phyloP scores from a whole-genome alignment of 1,140 invertebrate species.

The Pogonus chalceus region DNA sequence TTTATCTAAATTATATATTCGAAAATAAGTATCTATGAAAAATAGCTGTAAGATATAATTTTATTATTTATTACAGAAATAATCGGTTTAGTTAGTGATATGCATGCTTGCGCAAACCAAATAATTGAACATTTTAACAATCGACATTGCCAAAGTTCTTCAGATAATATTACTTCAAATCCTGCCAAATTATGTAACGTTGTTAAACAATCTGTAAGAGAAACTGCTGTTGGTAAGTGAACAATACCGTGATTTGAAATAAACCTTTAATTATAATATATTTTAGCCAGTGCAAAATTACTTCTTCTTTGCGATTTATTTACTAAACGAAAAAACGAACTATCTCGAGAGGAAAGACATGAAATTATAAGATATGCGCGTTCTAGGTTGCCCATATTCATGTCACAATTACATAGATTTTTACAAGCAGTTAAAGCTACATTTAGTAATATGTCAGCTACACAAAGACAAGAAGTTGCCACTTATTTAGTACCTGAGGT shows the following conservation, averaged over 20 bases:
- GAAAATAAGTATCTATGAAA: not conserved
- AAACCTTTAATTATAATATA: no score
- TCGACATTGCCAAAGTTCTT: constrained; percentile 17
- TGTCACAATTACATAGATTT: constrained; percentile 48
- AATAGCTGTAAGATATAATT: not conserved
- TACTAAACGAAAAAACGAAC: constrained; percentile 42
- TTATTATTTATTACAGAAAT: constrained; percentile 43
- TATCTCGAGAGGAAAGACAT: constrained; percentile 47
- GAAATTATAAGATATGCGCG: constrained; percentile 56
- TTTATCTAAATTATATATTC: no score
- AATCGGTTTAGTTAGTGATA: constrained; percentile 47
- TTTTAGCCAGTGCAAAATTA: constrained; percentile 40
- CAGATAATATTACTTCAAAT: constrained; percentile 32
- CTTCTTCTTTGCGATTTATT: constrained; percentile 52
- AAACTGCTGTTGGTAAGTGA: constrained; percentile 44
- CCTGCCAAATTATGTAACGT: constrained; percentile 48
- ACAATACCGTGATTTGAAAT: no score
- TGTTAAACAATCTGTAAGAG: constrained; percentile 48
- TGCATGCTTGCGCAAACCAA: constrained; percentile 46
- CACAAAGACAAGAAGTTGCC: constrained; percentile 48
- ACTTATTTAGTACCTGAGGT: constrained; percentile 53
- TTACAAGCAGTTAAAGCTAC: constrained; percentile 47
- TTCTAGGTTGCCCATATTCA: constrained; percentile 50
- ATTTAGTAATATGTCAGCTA: constrained; percentile 42
- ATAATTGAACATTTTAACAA: constrained; percentile 44